Percentiles rank a stretch among this genome's conserved stretches.
These are phyloP conservation scores for Phalacrocorax carbo DNA, from an alignment of 2,113 vertebrate genomes.

Conservation along the genomic window DNA sequence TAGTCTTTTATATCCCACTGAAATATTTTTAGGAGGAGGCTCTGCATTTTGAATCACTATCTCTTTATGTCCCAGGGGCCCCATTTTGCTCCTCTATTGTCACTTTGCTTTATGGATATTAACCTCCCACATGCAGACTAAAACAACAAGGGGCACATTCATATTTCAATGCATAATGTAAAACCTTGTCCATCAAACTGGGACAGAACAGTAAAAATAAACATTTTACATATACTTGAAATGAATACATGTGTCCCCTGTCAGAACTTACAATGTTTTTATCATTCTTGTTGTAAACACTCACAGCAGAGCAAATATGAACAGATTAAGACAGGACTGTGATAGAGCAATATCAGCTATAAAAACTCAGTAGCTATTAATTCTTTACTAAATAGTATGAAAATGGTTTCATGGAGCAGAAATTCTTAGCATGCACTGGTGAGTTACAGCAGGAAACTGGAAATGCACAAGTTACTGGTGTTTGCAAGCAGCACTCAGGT, in stretches of 20 bases:
- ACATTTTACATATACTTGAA: background rate
- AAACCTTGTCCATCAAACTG: background rate
- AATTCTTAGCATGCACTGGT: background rate
- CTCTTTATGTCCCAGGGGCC: background rate
- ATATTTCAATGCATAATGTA: background rate
- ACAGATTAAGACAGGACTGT: background rate
- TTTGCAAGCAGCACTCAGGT: background rate
- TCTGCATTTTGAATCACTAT: background rate
- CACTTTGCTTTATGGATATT: background rate
- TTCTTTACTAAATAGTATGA: background rate
- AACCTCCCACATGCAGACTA: background rate
- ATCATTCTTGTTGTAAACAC: background rate
- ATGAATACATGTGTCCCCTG: slow-evolving; percentile 1
- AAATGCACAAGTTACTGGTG: background rate
- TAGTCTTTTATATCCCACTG: background rate
- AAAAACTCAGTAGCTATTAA: background rate
- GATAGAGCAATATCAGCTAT: background rate
- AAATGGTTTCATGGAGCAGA: background rate
- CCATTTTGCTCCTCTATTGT: background rate
- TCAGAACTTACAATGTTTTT: background rate
- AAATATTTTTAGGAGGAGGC: background rate
- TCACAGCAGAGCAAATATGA: background rate
- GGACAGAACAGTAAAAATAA: background rate
- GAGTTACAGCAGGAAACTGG: background rate
- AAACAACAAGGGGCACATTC: background rate